Evolutionary conservation across 2,797 vertebrate genomes (phyloP).

Genomic region (Lerista edwardsae): DNA sequence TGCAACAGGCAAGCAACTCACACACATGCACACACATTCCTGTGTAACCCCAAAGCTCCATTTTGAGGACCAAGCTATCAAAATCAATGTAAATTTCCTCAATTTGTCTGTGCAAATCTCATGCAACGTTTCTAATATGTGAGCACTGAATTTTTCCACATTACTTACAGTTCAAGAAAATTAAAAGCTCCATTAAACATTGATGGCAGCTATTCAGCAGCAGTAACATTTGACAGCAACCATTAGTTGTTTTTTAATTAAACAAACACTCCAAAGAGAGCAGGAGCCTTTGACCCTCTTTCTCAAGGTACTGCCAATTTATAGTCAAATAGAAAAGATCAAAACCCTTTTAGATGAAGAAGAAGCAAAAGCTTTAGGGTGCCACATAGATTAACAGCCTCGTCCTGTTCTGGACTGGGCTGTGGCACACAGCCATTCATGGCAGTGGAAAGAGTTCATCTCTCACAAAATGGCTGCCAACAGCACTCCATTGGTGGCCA

Average conservation of each 20-base stretch:
- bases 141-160: slow-evolving; percentile 16
- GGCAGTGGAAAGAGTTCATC: no score
- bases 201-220: slow-evolving; percentile 39
- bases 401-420: no score
- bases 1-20: neutral
- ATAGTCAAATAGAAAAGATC: slow-evolving; percentile 30
- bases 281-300: slow-evolving; percentile 13
- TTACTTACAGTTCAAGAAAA: slow-evolving; percentile 15
- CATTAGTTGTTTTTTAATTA: slow-evolving; percentile 32
- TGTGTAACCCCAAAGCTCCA: neutral
- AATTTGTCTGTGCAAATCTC: neutral
- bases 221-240: slow-evolving; percentile 39
- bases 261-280: slow-evolving; percentile 30
- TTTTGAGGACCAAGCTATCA: neutral
- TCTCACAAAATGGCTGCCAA: no score
- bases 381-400: neutral
- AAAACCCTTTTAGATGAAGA: slow-evolving; percentile 20
- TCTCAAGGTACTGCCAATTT: slow-evolving; percentile 18
- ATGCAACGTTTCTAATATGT: neutral
- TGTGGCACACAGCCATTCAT: no score
- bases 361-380: slow-evolving; percentile 14
- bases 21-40: neutral
- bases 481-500: no score
- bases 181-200: slow-evolving; percentile 37
- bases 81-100: neutral